These are phyloP conservation scores for Oxyura jamaicensis DNA, from an alignment of 2,113 vertebrate species.

Conservation along the genomic window DNA sequence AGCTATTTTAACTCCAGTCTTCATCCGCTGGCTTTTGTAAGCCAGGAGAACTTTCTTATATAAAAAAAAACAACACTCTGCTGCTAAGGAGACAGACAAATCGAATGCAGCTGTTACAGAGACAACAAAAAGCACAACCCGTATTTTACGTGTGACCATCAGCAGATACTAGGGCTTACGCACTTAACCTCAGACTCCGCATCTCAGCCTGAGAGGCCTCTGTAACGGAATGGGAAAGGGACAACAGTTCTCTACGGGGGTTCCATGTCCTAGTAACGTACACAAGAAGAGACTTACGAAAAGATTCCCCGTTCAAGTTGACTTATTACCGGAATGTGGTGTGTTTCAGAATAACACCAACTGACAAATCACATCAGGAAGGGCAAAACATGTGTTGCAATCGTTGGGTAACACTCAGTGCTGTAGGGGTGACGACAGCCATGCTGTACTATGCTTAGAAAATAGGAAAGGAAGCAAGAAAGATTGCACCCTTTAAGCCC, in stretches of 20 bases:
- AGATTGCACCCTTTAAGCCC: background rate
- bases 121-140: background rate
- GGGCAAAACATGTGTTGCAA: background rate
- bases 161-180: background rate
- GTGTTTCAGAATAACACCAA: background rate
- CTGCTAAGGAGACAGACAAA: background rate
- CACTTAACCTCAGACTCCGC: background rate
- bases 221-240: background rate
- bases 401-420: background rate
- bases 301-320: background rate
- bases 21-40: background rate
- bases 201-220: background rate
- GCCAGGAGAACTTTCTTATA: background rate
- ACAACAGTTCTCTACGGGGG: background rate
- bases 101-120: background rate
- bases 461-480: constrained; percentile 17
- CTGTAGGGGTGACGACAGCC: background rate
- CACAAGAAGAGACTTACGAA: background rate
- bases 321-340: background rate
- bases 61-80: background rate
- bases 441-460: background rate
- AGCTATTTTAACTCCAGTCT: constrained; percentile 18
- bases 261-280: background rate
- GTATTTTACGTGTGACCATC: background rate
- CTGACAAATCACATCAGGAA: background rate